Base-by-base conservation (phyloP, 2,888 invertebrate species). In the Nomada ferruginata region DNA sequence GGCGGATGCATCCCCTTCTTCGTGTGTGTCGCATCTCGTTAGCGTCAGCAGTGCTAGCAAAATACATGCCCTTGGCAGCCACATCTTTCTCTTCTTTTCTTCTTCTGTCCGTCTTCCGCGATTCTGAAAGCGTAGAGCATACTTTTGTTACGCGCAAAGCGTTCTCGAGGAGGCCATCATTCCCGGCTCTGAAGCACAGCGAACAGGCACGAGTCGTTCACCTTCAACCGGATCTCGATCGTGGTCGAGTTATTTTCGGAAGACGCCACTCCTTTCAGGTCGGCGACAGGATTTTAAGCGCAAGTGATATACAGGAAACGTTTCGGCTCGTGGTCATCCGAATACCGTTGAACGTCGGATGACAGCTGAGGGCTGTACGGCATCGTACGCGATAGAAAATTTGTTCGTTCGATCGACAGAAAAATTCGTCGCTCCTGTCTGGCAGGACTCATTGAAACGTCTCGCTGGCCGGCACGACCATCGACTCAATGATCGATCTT, bases 1-100 rank as follows among this genome's bases (percentile, higher is more conserved):
- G 90, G 95, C 96, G 0, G 95, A 94, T 55, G 95, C 95, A 82
- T 95, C 95, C 44, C 94, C 94, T 29, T 94, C 94, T 87, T 90
- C 94, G 89, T 90, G 91, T 3, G 23, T 69, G 7, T 89, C 88
- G 71, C 90, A 87, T 10, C 61, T 68, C 23, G 84, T 89, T 61
- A 88, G 55, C 10, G 89, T 90, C n/a, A 90, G 68, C 9, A 91
- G 72, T 50, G 89, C 69, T 74, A 92, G 65, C 29, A 93, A 80
- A 53, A 92, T 76, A 47, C 86, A 84, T 59, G 84, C 83, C 79
- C 87, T 90, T 70, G 88, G 83, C 74, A 91, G 83, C 87, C 89
- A 87, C 93, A 92, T 93, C 65, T 75, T 91, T 13, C 18, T 15
- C 47, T 13, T 4, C 15, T 9, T n/a, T n/a, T 2, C 52, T 26